Evolutionary conservation across 2,113 vertebrate genomes (phyloP), one percentile per base, ranked within the genome.

Genomic region (Brachypteracias leptosomus): DNA sequence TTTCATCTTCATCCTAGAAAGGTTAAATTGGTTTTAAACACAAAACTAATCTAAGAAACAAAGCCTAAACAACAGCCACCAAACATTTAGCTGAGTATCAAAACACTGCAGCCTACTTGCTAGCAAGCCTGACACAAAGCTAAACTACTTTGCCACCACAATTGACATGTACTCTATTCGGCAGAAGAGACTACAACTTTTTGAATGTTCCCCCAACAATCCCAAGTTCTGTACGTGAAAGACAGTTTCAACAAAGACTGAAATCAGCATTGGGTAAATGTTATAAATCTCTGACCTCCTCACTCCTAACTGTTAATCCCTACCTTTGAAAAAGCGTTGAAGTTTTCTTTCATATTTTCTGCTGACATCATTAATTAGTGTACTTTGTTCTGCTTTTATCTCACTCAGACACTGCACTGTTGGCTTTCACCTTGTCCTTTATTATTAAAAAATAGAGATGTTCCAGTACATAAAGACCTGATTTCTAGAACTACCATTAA

Each of bases 1-100:
- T 90, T 59, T 86, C 52, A 33, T 52, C 57, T 93, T 98, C 78
- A 3, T 82, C 96, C 99, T 99, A 75, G 51, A 42, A 25, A 93
- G 61, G 96, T 74, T 70, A 88, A 90, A 92, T 26, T 13, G 3
- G 47, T 89, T 46, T 96, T 40, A 35, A 78, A 62, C 7, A n/a
- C 17, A 91, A 95, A 68, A 88, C 13, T 47, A 28, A 74, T 28
- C 6, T 44, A 91, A 87, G 67, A 90, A 70, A 62, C 42, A 67
- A 76, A 65, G 24, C 12, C 26, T 35, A 36, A 76, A 67, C 22
- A 92, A 46, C 16, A 78, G 54, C 18, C 11, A 55, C 24, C n/a
- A 76, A 79, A 77, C 10, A 79, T 52, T n/a, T 26, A 33, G 10
- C 16, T 29, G 3, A 44, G 13, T 40, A 88, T 3, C 33, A 89